These are phyloP conservation scores for Bradynema listronoti DNA, from an alignment of 1,140 invertebrate species.

Conservation along the genomic window DNA sequence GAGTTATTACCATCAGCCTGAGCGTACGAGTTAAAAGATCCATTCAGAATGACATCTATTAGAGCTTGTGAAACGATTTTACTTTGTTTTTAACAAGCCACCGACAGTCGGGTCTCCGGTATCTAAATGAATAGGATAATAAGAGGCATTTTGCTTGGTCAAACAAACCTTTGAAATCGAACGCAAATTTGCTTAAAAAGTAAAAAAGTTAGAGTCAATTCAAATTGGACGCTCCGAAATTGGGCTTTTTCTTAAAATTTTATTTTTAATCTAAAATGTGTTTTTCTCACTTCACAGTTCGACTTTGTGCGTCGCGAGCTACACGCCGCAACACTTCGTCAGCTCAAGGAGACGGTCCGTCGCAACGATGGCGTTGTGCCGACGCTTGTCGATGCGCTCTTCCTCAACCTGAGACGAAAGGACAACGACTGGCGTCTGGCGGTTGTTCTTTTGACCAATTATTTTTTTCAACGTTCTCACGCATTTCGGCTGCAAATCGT, in stretches of 20 bases:
- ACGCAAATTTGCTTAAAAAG: not conserved
- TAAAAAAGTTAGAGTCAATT: too few species aligned
- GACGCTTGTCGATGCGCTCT: constrained; percentile 38
- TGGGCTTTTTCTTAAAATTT: too few species aligned
- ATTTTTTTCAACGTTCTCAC: constrained; percentile 48
- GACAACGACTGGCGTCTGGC: constrained; percentile 38
- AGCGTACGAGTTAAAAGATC: too few species aligned
- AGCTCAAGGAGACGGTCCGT: constrained; percentile 26
- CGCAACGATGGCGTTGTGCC: constrained; percentile 27
- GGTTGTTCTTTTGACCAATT: constrained; percentile 31
- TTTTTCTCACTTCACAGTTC: constrained; percentile 31
- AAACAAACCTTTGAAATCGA: not conserved
- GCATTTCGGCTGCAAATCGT: constrained; percentile 36
- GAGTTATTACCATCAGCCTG: too few species aligned
- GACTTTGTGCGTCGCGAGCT: constrained; percentile 42
- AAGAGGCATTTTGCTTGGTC: too few species aligned
- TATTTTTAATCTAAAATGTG: too few species aligned
- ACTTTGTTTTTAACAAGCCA: too few species aligned
- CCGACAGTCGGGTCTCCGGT: too few species aligned
- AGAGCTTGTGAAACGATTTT: too few species aligned
- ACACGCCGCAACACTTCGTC: constrained; percentile 18
- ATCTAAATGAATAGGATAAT: too few species aligned
- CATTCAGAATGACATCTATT: too few species aligned
- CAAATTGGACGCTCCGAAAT: too few species aligned
- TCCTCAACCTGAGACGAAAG: constrained; percentile 25